phyloP scores from a whole-genome alignment of 2,797 vertebrate species.

The Odontamblyopus lacepedii region DNA sequence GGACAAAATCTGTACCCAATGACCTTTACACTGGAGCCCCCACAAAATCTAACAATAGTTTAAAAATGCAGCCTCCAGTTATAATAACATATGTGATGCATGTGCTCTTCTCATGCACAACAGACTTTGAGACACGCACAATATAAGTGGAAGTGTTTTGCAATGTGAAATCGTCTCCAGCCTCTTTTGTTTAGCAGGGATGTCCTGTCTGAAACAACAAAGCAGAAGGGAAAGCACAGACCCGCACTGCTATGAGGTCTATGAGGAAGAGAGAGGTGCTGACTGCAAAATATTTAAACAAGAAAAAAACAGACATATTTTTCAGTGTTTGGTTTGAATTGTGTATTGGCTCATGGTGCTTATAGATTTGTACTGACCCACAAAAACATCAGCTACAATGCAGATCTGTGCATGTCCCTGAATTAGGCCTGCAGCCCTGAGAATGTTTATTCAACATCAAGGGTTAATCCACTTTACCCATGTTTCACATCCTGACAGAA shows the following conservation, averaged over 20 bases:
- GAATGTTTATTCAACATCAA: constrained; percentile 18
- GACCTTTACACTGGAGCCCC: constrained; percentile 1
- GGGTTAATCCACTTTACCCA: constrained; percentile 22
- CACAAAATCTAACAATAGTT: constrained; percentile 7
- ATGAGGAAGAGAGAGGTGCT: constrained; percentile 42
- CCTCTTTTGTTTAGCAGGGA: constrained; percentile 64
- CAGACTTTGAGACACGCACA: constrained; percentile 24
- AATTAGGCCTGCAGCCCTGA: constrained; percentile 31
- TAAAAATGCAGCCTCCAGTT: constrained; percentile 11
- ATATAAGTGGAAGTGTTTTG: constrained; percentile 6
- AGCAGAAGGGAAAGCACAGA: constrained; percentile 56
- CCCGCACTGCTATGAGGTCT: constrained; percentile 13
- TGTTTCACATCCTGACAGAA: constrained; percentile 13
- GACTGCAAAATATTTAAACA: background rate
- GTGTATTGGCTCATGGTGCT: constrained; percentile 64
- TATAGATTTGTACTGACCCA: constrained; percentile 72
- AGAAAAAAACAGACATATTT: background rate
- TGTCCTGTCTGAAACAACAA: constrained; percentile 63
- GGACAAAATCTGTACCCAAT: background rate
- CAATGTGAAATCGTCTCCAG: constrained; percentile 31
- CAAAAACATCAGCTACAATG: constrained; percentile 54
- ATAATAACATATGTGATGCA: background rate
- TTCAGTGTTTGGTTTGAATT: constrained; percentile 26
- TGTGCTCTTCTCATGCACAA: background rate
- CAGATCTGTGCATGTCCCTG: constrained; percentile 36